phyloP scores from a whole-genome alignment of 2,113 vertebrate genomes.

The Cephalopterus ornatus region DNA sequence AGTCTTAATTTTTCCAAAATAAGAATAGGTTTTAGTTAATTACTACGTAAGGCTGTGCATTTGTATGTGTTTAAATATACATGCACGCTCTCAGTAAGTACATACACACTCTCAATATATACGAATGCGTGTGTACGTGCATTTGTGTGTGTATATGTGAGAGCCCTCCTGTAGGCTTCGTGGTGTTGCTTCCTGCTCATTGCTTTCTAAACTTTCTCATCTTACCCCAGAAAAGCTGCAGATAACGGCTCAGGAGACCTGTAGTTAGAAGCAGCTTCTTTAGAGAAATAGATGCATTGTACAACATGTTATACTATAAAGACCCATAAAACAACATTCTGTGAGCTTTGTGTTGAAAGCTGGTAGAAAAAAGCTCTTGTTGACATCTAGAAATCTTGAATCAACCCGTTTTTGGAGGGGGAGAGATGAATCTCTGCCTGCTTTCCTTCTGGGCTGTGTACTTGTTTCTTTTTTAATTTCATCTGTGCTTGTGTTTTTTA shows the following conservation, averaged over 20 bases:
- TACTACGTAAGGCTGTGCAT: background rate
- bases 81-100: no score
- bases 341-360: background rate
- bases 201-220: background rate
- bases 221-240: background rate
- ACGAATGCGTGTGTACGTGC: accelerated
- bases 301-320: background rate
- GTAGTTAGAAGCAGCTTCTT: background rate
- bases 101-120: accelerated
- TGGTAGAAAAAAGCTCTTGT: background rate
- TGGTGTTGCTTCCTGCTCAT: background rate
- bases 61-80: background rate
- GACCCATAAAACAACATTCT: background rate
- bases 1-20: background rate
- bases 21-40: background rate
- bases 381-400: background rate
- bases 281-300: background rate
- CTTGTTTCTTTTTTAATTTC: background rate
- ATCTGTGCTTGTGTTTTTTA: background rate
- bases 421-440: background rate
- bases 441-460: background rate
- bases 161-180: background rate
- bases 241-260: background rate
- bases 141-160: background rate
- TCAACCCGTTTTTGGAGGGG: accelerated